Base-by-base conservation (phyloP, 2,113 vertebrate genomes). In the Lepisosteus osseus region DNA sequence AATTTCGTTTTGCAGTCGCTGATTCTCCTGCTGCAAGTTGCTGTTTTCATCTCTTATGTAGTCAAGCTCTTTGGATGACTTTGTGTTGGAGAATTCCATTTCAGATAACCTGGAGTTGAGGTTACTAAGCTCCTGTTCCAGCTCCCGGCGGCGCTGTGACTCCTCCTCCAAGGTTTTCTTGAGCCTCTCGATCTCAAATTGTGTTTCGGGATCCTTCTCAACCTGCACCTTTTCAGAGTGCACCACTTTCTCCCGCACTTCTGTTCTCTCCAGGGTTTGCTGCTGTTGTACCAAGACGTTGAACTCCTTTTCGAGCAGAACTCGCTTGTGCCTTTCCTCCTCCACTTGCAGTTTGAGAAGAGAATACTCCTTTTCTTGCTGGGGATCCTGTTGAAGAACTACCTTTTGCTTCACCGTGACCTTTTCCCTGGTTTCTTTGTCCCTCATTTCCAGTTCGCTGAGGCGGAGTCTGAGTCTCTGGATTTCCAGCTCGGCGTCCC, bases 381-480 rank as follows among this genome's bases (percentile, higher is more conserved):
- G 94, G 8, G 97, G 97, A 80, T 99, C 97, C 82, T 96, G 95
- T 86, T 99, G 95, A 57, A 98, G 87, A 40, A 99, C 95, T 7
- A 99, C 96, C 84, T 97, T 98, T 80, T 99, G 96, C 79, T 94
- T 96, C 72, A 94, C 93, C 0, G 95, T 97, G 47, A 99, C 97
- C 77, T 95, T 95, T 78, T 98, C 96, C 0, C 90, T 88, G 3
- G 93, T 95, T 77, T 96, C 94, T 61, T 90, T 92, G 79, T 95
- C 94, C 0, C 87, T 86, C 64, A 90, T 72, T 79, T 99, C 96
- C 55, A 99, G 82, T 61, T 94, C 94, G 0, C 75, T 90, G 70
- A 99, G 85, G 57, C 86, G 89, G 17, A 95, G 86, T 74, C 86
- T 91, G 77, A 99, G 88, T 62, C 90, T 91, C 83, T 98, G 95